These are phyloP conservation scores for Ginglymostoma cirratum DNA, from an alignment of 2,113 vertebrate species.

Conservation along the genomic window DNA sequence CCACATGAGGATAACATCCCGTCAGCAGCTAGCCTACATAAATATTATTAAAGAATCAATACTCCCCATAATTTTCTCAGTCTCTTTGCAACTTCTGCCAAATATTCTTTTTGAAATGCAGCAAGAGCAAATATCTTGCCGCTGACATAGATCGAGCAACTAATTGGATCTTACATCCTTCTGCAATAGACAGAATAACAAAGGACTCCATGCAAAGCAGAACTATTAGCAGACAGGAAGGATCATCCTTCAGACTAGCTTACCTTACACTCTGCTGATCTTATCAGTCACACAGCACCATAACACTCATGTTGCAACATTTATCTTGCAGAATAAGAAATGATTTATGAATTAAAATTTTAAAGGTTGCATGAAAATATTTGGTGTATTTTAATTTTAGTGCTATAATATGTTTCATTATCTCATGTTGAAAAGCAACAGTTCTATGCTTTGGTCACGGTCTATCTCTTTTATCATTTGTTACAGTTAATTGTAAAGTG, in stretches of 20 bases:
- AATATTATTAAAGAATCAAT: not conserved
- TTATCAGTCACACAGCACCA: not conserved
- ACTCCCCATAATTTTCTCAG: not conserved
- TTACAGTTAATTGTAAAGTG: not conserved
- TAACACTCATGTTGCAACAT: not conserved
- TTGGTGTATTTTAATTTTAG: not conserved
- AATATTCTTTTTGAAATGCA: not conserved
- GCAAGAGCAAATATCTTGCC: not conserved
- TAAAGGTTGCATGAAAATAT: not conserved
- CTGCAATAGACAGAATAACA: not conserved
- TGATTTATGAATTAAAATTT: not conserved
- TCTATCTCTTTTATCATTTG: not conserved
- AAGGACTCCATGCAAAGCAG: not conserved
- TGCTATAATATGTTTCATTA: not conserved
- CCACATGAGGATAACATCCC: no score
- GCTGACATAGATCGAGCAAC: not conserved
- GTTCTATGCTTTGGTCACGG: not conserved
- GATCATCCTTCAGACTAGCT: not conserved
- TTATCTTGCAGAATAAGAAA: not conserved
- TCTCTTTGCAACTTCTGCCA: not conserved
- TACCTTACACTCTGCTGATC: not conserved
- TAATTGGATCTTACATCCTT: conserved; percentile 14
- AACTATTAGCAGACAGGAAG: conserved; percentile 1
- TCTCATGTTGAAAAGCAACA: not conserved
- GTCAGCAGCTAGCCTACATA: no score